These are phyloP conservation scores for Centropus unirufus DNA, from an alignment of 2,113 vertebrate genomes.

Conservation along the genomic window DNA sequence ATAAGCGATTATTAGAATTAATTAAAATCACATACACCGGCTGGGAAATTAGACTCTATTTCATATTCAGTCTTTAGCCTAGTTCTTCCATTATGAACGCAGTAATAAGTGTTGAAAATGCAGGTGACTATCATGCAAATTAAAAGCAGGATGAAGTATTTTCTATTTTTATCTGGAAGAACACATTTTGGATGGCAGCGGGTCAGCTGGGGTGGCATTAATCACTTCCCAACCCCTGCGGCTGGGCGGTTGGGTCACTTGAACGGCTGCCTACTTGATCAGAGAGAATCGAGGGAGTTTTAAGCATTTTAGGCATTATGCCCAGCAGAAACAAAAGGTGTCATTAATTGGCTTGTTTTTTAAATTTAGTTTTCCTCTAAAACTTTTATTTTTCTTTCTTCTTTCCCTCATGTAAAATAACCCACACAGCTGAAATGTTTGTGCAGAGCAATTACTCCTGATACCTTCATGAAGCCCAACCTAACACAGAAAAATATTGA, in stretches of 20 bases:
- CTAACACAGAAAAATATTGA: not conserved
- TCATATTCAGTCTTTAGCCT: not conserved
- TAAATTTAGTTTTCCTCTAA: constrained; percentile 4
- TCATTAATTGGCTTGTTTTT: not conserved
- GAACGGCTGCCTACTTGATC: not conserved
- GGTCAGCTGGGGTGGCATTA: constrained; percentile 29
- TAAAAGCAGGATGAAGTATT: constrained; percentile 26
- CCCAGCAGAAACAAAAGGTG: constrained; percentile 42
- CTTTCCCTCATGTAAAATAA: not conserved
- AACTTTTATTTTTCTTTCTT: not conserved
- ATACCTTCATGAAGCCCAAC: not conserved
- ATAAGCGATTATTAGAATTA: constrained; percentile 27
- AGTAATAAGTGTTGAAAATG: not conserved
- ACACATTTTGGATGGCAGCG: not conserved
- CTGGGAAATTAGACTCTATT: constrained; percentile 30
- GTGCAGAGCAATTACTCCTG: not conserved
- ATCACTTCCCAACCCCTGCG: constrained; percentile 26
- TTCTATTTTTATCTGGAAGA: constrained; percentile 46
- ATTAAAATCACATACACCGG: constrained; percentile 4
- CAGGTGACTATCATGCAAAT: constrained; percentile 39
- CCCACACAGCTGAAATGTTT: not conserved
- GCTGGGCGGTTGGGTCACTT: not conserved
- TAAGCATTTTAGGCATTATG: constrained; percentile 4
- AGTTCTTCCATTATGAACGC: rapidly evolving
- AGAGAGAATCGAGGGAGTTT: not conserved